phyloP scores from a whole-genome alignment of 2,797 vertebrate species.

The Gobionotothen gibberifrons region DNA sequence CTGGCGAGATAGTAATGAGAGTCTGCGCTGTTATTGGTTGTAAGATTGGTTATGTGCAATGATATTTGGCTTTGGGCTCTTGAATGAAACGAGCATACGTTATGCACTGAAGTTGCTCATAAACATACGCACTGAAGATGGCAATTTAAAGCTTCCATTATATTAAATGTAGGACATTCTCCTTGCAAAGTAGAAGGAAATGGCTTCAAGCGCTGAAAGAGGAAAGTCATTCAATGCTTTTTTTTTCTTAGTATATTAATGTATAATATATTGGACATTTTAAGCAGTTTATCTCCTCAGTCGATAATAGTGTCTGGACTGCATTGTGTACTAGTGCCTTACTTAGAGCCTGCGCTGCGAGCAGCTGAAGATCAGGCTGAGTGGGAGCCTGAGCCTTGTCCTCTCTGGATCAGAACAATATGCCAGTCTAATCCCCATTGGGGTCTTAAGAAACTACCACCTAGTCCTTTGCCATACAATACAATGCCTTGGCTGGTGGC shows the following conservation, averaged over 20 bases:
- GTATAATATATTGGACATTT: conserved; percentile 41
- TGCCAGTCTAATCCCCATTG: conserved; percentile 66
- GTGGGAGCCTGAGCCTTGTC: conserved; percentile 72
- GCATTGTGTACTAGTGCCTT: conserved; percentile 87
- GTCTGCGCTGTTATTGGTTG: conserved; percentile 44
- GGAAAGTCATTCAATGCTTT: conserved; percentile 25
- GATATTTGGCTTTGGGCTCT: conserved; percentile 47
- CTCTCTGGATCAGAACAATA: conserved; percentile 73
- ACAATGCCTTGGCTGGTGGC: conserved; percentile 81
- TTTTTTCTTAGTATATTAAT: conserved; percentile 23
- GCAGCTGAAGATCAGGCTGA: conserved; percentile 70
- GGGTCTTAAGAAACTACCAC: conserved; percentile 64
- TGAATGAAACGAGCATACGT: conserved; percentile 52
- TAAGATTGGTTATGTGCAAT: conserved; percentile 51
- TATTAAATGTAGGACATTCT: conserved; percentile 42
- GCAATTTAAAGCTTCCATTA: conserved; percentile 60
- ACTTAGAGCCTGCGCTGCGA: conserved; percentile 78
- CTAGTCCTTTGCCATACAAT: conserved; percentile 76
- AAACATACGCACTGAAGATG: conserved; percentile 63
- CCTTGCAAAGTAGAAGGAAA: conserved; percentile 41
- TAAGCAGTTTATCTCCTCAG: conserved; percentile 47
- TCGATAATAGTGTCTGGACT: conserved; percentile 75
- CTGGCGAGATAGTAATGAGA: conserved; percentile 24
- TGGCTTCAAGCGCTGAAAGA: conserved; percentile 22
- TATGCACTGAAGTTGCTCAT: conserved; percentile 66